A percentile compares a stretch with the other conserved stretches of the same genome.
These are phyloP conservation scores for Tillus elongatus DNA, from an alignment of 2,888 invertebrate genomes.

Conservation along the genomic window DNA sequence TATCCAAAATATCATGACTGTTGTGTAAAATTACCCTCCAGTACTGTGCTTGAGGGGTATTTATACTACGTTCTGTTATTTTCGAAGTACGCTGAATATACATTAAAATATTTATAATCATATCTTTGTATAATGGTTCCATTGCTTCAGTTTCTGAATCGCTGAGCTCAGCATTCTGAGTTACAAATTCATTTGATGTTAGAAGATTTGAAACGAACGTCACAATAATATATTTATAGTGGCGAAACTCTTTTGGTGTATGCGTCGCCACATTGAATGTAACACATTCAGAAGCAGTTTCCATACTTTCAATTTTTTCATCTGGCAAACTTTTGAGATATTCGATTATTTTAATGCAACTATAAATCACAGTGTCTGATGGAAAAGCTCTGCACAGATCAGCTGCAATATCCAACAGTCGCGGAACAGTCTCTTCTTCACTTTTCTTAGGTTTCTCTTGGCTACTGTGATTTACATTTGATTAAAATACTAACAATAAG, in stretches of 20 bases:
- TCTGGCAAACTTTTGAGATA: conserved; percentile 60
- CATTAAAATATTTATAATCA: conserved; percentile 59
- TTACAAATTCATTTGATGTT: conserved; percentile 59
- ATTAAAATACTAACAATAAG: conserved; percentile 60
- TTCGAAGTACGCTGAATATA: conserved; percentile 59
- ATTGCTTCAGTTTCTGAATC: conserved; percentile 44
- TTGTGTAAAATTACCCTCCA: conserved; percentile 76
- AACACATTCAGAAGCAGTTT: conserved; percentile 47
- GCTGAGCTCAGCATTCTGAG: conserved; percentile 51
- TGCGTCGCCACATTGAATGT: conserved; percentile 48
- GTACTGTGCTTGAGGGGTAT: conserved; percentile 56
- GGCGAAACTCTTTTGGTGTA: conserved; percentile 67
- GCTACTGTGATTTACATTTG: conserved; percentile 54
- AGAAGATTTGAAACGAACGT: conserved; percentile 64
- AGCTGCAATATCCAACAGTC: conserved; percentile 58
- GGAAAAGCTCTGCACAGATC: conserved; percentile 59
- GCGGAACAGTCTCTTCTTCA: conserved; percentile 35
- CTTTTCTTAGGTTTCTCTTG: conserved; percentile 35
- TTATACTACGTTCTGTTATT: conserved; percentile 52
- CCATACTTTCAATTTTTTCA: conserved; percentile 47
- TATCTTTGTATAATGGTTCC: conserved; percentile 55
- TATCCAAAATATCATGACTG: conserved; percentile 70
- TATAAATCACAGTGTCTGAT: conserved; percentile 52
- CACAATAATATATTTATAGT: conserved; percentile 73
- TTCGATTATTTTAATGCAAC: conserved; percentile 56